phyloP scores from a whole-genome alignment of 1,140 invertebrate species.

The Aculops lycopersici region DNA sequence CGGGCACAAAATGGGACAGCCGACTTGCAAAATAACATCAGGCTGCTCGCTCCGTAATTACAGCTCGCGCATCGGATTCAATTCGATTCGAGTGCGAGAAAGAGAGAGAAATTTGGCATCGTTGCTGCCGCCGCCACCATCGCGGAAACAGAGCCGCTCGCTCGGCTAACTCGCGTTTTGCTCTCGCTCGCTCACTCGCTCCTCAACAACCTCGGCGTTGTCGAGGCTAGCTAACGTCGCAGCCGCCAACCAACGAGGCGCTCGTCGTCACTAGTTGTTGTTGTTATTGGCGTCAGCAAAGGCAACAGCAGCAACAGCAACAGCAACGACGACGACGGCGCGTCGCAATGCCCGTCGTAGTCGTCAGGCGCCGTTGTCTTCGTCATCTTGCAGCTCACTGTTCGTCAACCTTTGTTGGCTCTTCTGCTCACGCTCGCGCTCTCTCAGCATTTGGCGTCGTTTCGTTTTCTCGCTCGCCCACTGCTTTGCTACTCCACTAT shows the following conservation, averaged over 20 bases:
- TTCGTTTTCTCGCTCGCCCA: not conserved
- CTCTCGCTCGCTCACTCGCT: not conserved
- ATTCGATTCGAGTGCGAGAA: not conserved
- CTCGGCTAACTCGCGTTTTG: not conserved
- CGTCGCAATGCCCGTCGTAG: not conserved
- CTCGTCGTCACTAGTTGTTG: not conserved
- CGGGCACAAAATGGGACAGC: too few relatives aligned
- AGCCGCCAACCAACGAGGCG: not conserved
- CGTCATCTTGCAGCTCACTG: too few relatives aligned
- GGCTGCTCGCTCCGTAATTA: too few relatives aligned
- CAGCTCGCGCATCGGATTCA: not conserved
- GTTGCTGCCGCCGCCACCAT: not conserved
- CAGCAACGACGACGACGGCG: not conserved
- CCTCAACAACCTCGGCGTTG: not conserved
- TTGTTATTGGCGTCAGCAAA: not conserved
- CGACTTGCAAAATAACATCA: too few relatives aligned
- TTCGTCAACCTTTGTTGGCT: too few relatives aligned
- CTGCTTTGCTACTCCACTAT: too few relatives aligned
- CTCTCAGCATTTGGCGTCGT: not conserved
- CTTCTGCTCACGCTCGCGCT: not conserved
- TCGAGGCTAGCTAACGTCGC: not conserved
- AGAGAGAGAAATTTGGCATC: not conserved
- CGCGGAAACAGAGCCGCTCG: too few relatives aligned
- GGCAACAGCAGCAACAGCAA: not conserved
- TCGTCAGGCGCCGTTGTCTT: not conserved